Percentiles rank a stretch among this genome's conserved stretches.
These are phyloP conservation scores for Hypselothyrea guttata DNA, from an alignment of 2,888 invertebrate species.

Conservation along the genomic window DNA sequence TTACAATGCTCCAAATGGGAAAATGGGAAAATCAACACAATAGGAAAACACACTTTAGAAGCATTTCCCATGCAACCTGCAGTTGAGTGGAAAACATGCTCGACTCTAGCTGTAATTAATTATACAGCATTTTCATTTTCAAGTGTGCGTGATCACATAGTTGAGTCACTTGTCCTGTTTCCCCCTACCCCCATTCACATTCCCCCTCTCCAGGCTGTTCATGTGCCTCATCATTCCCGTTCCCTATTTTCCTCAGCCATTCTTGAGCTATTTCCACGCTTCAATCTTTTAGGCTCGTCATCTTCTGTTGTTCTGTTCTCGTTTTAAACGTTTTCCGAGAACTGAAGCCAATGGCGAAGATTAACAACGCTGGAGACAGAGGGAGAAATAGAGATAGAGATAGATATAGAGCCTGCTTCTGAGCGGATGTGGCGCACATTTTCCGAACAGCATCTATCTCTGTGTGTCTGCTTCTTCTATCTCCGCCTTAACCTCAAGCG, in stretches of 20 bases:
- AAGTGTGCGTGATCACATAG: slow-evolving; percentile 42
- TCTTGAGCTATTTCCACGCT: slow-evolving; percentile 50
- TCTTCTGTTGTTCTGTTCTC: slow-evolving; percentile 46
- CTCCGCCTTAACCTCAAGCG: slow-evolving; percentile 31
- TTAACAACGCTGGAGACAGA: slow-evolving; percentile 29
- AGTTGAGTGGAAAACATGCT: slow-evolving; percentile 32
- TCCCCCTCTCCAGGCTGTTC: too few species aligned
- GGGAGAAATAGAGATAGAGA: slow-evolving; percentile 16
- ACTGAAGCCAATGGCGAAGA: slow-evolving; percentile 58
- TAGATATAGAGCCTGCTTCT: slow-evolving; percentile 24
- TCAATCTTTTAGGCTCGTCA: slow-evolving; percentile 40
- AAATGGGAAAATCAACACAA: too few species aligned
- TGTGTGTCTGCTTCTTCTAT: slow-evolving; percentile 8
- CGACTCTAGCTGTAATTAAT: slow-evolving; percentile 65
- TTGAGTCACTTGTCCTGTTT: slow-evolving; percentile 25
- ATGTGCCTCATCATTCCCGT: slow-evolving; percentile 5
- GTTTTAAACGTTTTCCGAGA: slow-evolving; percentile 71
- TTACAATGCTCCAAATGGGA: slow-evolving; percentile 12
- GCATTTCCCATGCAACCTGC: slow-evolving; percentile 50
- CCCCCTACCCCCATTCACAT: background rate
- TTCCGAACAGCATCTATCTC: slow-evolving; percentile 38
- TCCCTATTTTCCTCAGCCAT: background rate
- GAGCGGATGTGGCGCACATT: slow-evolving; percentile 70
- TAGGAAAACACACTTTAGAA: slow-evolving; percentile 8
- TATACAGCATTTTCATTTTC: slow-evolving; percentile 76